Evolutionary conservation across 37 sponge, comb jelly and placozoan genomes (phyloP), one percentile per base, ranked within the genome.

Genomic region (Lycopodina hypogea): DNA sequence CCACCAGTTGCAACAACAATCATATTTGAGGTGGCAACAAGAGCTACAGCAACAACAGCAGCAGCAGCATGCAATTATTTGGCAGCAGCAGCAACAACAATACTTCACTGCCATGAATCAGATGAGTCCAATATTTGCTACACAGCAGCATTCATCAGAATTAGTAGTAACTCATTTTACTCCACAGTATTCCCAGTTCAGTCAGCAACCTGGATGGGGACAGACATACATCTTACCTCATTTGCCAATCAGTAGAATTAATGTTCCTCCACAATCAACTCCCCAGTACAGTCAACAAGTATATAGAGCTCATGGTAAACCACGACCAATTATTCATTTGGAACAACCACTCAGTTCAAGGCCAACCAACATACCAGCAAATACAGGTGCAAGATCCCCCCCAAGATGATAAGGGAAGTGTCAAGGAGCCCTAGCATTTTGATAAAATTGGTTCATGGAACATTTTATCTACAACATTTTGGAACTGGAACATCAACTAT

Each of bases 341-440:
- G 76, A 21, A 83, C 88, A 18, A 75, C 81, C 37, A 83, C 88
- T 6, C 88, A 81, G 71, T 87, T 82, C 56, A 69, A 62, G 17
- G 58, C n/a, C n/a, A n/a, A n/a, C 67, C 23, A 35, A 70, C 45
- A 67, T 34, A 33, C 2, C 30, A 28, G 57, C 66, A 3, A 60
- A 70, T 61, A 69, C 68, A n/a, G n/a, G n/a, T 19, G 77, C 69
- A 0, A 59, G 70, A 26, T 76, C 69, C 33, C 84, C 69, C 15
- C 84, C n/a, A n/a, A 84, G 28, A 52, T 77, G 61, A 48, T 77
- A 56, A 55, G 53, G 8, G 24, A 23, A 53, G 66, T 42, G 22
- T 1, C 35, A 30, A n/a, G 53, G 58, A 42, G 56, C 45, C 83
- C 50, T 26, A 8, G 42, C 39, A 64, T 75, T 57, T 77, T 28